Evolutionary conservation across 2,797 vertebrate species (phyloP), one percentile per base, ranked within the genome.

Genomic region (Nannoperca australis): DNA sequence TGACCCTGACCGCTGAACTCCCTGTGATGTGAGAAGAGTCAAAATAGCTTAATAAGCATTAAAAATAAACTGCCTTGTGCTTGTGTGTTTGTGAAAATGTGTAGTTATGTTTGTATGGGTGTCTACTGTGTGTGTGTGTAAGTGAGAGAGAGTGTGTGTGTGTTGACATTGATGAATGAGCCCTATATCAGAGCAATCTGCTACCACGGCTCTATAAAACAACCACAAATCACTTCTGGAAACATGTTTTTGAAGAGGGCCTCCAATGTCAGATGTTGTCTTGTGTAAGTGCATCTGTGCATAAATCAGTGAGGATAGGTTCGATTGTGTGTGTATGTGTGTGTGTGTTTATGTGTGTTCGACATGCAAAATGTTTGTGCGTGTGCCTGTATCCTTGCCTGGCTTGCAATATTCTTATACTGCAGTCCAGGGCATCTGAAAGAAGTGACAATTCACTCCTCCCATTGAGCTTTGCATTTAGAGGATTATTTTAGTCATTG

Each of bases 111-210:
- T 67, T 64, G 58, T 70, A 7, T 50, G 40, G 14, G 36, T 66
- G 64, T 74, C 32, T 47, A 17, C 30, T 64, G 59, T 66, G 73
- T 64, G 49, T 70, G 79, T 45, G 62, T 40, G 73, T 15, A 79
- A 62, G 34, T 66, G 36, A 9, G 36, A 17, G 66, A 8, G 36
- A 59, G 68, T 74, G 66, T 64, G 70, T 2, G 76, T 74, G 66
- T 64, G 70, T 2, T 91, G 90, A 91, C 90, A 88, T 42, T 92
- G 92, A 93, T 86, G 79, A 91, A 93, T 90, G 89, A 87, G 89
- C 55, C 70, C 78, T 62, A 89, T 85, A 88, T 89, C 74, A 79
- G 70, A 84, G 86, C 91, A 93, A 89, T 91, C 91, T 92, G 86
- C 85, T 87, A 62, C 44, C 84, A 85, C 55, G 22, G 79, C 87